Evolutionary conservation across 2,888 invertebrate genomes (phyloP).

Genomic region (Trachelus troglodyta): DNA sequence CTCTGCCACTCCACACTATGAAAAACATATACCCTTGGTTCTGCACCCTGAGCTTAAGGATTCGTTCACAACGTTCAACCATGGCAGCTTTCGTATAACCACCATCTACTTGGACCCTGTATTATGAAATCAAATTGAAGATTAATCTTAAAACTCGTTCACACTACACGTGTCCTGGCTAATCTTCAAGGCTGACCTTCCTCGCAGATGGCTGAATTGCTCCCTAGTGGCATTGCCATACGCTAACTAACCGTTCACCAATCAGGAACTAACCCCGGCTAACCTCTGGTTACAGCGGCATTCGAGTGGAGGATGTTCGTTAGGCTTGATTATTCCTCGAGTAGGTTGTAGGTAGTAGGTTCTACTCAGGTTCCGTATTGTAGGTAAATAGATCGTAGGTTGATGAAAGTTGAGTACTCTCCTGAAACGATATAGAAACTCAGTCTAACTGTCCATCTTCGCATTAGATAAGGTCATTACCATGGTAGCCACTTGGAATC

Average conservation of each 20-base stretch:
- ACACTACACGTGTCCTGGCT: background rate
- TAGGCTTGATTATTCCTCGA: slow-evolving; percentile 32
- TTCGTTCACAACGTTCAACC: background rate
- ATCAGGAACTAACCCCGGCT: slow-evolving; percentile 42
- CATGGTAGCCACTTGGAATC: background rate
- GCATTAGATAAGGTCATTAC: background rate
- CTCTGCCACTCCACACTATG: background rate
- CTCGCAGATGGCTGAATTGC: background rate
- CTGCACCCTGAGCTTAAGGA: background rate
- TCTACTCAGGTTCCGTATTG: background rate
- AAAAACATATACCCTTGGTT: background rate
- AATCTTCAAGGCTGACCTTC: background rate
- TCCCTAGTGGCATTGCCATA: background rate
- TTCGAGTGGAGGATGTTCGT: slow-evolving; percentile 24
- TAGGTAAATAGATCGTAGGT: background rate
- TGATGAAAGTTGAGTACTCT: background rate
- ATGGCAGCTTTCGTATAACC: background rate
- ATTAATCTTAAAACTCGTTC: background rate
- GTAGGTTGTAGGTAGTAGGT: slow-evolving; percentile 16
- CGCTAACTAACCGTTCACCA: slow-evolving; percentile 31
- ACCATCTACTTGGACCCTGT: background rate
- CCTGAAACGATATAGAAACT: background rate
- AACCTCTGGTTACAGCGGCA: slow-evolving; percentile 19
- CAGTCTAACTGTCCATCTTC: background rate
- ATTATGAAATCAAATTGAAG: background rate